Base-by-base conservation (phyloP, 2,797 vertebrate genomes). In the Sebastes matsubarae region DNA sequence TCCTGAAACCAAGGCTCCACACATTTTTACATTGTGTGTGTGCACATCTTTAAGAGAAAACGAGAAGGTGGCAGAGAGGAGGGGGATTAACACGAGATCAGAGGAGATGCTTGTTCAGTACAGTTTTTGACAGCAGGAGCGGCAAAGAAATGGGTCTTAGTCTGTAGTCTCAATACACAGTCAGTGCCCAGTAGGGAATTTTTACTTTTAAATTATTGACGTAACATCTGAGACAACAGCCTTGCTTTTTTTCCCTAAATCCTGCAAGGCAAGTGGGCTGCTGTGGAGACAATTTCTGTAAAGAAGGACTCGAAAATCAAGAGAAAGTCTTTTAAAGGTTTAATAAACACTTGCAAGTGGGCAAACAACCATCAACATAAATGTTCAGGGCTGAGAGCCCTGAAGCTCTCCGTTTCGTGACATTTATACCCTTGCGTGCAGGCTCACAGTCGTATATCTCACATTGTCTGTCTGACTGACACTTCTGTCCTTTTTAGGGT, bases 71-170 rank as follows among this genome's bases (percentile, higher is more conserved):
- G 57, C 10, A 29, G 52, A 60, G 38, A 32, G 63, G 57, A 25
- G 72, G 57, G 50, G 58, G 84, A 89, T 88, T 90, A 88, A 64
- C 59, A 12, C 5, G 4, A 85, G 82, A 86, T 92, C 85, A 90
- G 72, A 78, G 70, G 32, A 86, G 68, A 77, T 86, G 80, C 79
- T 85, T 80, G 66, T 64, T 92, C 76, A 87, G 83, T 85, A 73
- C 58, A 57, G 50, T 72, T 80, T 89, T 79, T 84, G 59, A 79
- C 75, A 86, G 3, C 24, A 38, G n/a, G 11, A 55, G 6, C 8
- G 29, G 8, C 11, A 59, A 67, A 72, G 55, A 69, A 58, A 68
- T 5, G 3, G 27, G 38, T 34, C 22, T 54, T 22, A 30, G n/a
- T 36, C 36, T 57, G 5, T 16, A 67, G 32, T 57, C 13, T 72